Conservation (phyloP, 2,888 invertebrate species). For the Cephus nigrinus region DNA sequence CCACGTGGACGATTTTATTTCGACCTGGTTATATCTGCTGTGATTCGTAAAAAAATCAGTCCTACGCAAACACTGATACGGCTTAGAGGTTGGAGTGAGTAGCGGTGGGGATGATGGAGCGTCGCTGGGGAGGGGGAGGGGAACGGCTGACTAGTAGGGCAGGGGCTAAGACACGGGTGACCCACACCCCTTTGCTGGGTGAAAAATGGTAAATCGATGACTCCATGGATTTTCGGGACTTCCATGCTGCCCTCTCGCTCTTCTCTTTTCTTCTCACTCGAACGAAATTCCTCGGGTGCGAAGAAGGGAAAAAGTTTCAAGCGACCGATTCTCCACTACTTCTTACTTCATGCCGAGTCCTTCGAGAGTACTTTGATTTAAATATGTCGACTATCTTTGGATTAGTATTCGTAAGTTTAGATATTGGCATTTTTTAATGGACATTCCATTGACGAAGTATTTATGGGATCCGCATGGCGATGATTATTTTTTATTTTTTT, state of each 20-base stretch:
- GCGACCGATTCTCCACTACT: neutral
- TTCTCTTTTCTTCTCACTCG: neutral
- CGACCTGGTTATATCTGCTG: neutral
- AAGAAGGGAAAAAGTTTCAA: neutral
- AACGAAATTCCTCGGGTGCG: neutral
- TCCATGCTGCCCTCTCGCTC: neutral
- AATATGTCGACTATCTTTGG: neutral
- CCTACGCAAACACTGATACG: neutral
- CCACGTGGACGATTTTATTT: neutral
- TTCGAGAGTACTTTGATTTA: neutral
- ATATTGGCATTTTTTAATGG: neutral
- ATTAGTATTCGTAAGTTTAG: neutral
- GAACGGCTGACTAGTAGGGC: neutral
- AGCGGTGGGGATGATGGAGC: no score
- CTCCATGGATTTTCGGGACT: neutral
- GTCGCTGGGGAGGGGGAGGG: neutral
- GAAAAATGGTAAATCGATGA: neutral
- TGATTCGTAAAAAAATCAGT: neutral
- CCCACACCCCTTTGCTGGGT: neutral
- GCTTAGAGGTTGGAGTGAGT: neutral
- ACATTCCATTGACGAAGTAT: neutral
- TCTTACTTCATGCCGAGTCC: neutral
- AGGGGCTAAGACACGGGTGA: neutral
- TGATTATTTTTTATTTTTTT: neutral
- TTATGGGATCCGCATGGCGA: neutral